Evolutionary conservation across 2,113 vertebrate genomes (phyloP), one percentile per base, ranked within the genome.

Genomic region (Sturnus vulgaris): DNA sequence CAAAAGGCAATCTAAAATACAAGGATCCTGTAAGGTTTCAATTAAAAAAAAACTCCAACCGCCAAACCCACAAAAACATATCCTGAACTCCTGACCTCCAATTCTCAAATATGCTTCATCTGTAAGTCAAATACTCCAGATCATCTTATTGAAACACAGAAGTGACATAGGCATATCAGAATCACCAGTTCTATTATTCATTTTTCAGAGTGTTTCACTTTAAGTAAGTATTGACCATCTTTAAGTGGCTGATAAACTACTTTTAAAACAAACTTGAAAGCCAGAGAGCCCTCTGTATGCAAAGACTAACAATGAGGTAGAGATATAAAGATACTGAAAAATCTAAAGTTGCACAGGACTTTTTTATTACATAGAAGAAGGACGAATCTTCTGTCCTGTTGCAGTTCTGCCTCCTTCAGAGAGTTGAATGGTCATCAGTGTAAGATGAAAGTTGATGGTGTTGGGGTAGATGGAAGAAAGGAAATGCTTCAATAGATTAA

Each of bases 221-320:
- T 79, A 88, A 84, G 33, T 75, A 86, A 88, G 56, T 90, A 82
- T 87, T 86, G 69, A 77, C 82, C 42, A 56, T 72, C 66, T 73
- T 86, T 49, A 96, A 96, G 88, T 60, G 57, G 22, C 72, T 60
- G 85, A 96, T 92, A 95, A 93, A 78, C 35, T 44, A 76, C 25
- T 46, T 93, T 92, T 71, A 75, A 88, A 94, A 77, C n/a, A 83
- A 90, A 90, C 72, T 9, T 46, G 44, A 93, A 86, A 71, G 60
- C 31, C 68, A 90, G 64, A 78, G 47, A 72, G n/a, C 37, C 52
- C 44, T 88, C 64, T 50, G 37, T 60, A 73, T 11, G 53, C 49
- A 64, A 71, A 88, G 44, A 44, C 35, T 90, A 90, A 83, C n/a
- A 55, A n/a, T 27, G 12, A 90, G 40, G 6, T 49, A 88, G 47